phyloP scores from a whole-genome alignment of 2,888 invertebrate species.

The Catocala nupta region DNA sequence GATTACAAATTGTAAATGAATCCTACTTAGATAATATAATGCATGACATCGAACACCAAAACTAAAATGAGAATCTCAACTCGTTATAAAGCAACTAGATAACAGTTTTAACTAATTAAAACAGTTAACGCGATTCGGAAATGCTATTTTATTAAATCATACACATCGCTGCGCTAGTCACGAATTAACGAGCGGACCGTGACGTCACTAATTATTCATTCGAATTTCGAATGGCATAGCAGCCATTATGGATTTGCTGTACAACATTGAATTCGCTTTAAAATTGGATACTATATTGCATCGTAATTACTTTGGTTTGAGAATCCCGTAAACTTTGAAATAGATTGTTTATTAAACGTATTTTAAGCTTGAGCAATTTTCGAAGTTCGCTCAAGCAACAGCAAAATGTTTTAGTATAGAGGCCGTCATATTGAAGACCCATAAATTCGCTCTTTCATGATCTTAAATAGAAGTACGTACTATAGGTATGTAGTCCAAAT shows the following conservation, averaged over 20 bases:
- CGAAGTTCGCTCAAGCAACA: conserved; percentile 6
- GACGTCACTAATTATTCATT: conserved; percentile 59
- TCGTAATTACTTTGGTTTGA: not conserved
- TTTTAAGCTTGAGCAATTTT: conserved; percentile 9
- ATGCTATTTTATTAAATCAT: conserved; percentile 55
- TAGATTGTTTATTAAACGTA: conserved; percentile 7
- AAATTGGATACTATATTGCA: conserved; percentile 15
- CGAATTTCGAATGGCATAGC: conserved; percentile 30
- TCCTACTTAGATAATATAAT: too few species aligned
- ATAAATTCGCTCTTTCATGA: not conserved
- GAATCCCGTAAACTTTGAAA: conserved; percentile 4
- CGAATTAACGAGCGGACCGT: conserved; percentile 50
- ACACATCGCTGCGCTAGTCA: conserved; percentile 45
- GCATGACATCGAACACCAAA: not conserved
- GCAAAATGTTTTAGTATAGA: conserved; percentile 6
- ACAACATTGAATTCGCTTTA: conserved; percentile 13
- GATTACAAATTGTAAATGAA: too few species aligned
- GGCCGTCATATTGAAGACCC: conserved; percentile 2
- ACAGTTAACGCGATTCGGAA: conserved; percentile 48
- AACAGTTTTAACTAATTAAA: conserved; percentile 45
- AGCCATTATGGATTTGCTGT: conserved; percentile 24
- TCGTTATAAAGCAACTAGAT: conserved; percentile 1
- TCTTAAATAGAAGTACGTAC: not conserved
- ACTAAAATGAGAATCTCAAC: not conserved
- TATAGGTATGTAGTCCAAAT: too few species aligned